phyloP scores from a whole-genome alignment of 2,113 vertebrate species.

The Bothrops jararaca region DNA sequence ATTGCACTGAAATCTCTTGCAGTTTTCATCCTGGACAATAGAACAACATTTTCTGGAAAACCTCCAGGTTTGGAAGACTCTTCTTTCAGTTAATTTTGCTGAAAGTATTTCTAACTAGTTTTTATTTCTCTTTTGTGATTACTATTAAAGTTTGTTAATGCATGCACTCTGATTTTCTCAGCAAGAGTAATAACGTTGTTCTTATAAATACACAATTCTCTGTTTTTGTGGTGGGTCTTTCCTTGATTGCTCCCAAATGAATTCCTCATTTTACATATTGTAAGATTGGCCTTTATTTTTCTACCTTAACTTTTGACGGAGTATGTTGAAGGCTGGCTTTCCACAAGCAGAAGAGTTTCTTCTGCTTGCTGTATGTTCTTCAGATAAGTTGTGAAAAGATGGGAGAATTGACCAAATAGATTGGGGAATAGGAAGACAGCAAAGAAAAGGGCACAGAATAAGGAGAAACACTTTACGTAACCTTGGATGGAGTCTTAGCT shows the following conservation, averaged over 20 bases:
- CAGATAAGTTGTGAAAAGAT: neutral
- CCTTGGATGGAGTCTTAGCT: neutral
- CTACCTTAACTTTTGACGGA: neutral
- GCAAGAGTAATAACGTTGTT: neutral
- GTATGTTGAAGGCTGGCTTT: neutral
- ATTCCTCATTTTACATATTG: neutral
- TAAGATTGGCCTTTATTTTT: neutral
- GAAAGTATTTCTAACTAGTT: neutral
- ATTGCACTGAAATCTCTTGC: neutral
- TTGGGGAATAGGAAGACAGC: neutral
- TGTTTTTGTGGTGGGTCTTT: neutral
- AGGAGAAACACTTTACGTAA: neutral
- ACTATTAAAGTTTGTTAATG: neutral
- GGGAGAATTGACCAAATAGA: neutral
- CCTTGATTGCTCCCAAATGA: neutral
- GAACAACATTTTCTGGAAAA: neutral
- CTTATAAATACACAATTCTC: neutral
- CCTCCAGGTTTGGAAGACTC: neutral
- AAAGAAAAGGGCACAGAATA: neutral
- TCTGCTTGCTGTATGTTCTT: neutral
- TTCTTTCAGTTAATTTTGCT: neutral
- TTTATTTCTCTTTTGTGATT: neutral
- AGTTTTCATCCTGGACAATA: neutral
- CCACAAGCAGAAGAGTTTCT: neutral
- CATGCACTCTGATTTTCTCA: neutral